phyloP scores from a whole-genome alignment of 2,113 vertebrate genomes.

The Raphicerus campestris region DNA sequence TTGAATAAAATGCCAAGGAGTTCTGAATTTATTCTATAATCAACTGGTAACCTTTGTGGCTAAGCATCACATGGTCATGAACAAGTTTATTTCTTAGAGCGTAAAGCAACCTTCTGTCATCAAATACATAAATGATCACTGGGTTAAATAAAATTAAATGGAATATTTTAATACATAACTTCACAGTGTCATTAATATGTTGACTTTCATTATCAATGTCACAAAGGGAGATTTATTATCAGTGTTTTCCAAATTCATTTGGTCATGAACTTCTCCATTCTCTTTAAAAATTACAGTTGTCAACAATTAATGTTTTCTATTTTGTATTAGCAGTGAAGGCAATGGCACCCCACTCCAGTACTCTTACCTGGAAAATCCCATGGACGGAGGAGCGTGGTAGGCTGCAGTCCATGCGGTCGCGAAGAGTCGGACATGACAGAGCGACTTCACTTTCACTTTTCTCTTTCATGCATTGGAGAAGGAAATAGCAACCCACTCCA shows the following conservation, averaged over 20 bases:
- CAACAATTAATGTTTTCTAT: background rate
- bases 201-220: background rate
- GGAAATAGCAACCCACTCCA: too few species aligned
- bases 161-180: background rate
- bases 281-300: background rate
- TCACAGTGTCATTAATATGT: background rate
- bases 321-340: background rate
- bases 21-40: background rate
- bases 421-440: too few species aligned
- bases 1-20: background rate
- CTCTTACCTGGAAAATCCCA: background rate
- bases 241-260: background rate
- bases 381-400: too few species aligned
- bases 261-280: background rate
- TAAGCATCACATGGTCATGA: background rate
- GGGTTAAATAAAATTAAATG: background rate
- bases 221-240: background rate
- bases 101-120: background rate
- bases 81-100: background rate
- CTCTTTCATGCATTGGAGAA: too few species aligned
- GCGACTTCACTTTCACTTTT: too few species aligned
- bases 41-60: background rate
- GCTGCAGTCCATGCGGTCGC: too few species aligned
- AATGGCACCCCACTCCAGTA: too few species aligned
- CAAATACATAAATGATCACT: background rate